Evolutionary conservation across 2,797 vertebrate genomes (phyloP).

Genomic region (Dipus sagitta): DNA sequence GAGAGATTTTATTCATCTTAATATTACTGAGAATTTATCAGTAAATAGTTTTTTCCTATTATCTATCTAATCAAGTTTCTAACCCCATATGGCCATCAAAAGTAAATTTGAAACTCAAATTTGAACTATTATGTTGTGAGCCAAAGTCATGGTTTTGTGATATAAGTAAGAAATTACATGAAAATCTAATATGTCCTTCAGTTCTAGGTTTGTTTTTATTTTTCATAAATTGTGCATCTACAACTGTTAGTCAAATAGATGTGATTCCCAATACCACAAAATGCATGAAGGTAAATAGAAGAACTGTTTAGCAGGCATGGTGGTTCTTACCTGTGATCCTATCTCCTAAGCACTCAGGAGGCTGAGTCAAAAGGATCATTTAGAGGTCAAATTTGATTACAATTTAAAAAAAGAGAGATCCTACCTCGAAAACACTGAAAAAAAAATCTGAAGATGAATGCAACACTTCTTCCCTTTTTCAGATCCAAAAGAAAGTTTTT

Average conservation of each 20-base stretch:
- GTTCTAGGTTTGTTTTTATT: conserved; percentile 46
- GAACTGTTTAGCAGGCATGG: not conserved
- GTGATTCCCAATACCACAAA: too few species aligned
- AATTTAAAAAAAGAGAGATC: not conserved
- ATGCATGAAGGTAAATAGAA: too few species aligned
- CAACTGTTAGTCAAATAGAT: conserved; percentile 28
- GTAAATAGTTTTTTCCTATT: conserved; percentile 39
- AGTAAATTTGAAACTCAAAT: conserved; percentile 48
- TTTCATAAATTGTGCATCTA: not conserved
- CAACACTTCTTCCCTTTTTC: conserved; percentile 27
- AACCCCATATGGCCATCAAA: conserved; percentile 13
- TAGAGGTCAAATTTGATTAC: not conserved
- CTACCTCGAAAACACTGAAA: not conserved
- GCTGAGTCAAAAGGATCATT: not conserved
- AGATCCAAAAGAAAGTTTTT: conserved; percentile 59
- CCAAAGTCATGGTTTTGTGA: conserved; percentile 20
- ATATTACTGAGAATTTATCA: conserved; percentile 39
- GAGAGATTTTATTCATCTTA: conserved; percentile 56
- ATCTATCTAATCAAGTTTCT: conserved; percentile 42
- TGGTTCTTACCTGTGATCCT: not conserved
- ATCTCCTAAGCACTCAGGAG: not conserved
- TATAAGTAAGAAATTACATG: conserved; percentile 4
- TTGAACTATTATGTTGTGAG: conserved; percentile 23
- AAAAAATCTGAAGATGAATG: not conserved
- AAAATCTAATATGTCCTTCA: conserved; percentile 55